Conservation (phyloP, 2,797 vertebrate genomes). For the Ptychadena robeensis region DNA sequence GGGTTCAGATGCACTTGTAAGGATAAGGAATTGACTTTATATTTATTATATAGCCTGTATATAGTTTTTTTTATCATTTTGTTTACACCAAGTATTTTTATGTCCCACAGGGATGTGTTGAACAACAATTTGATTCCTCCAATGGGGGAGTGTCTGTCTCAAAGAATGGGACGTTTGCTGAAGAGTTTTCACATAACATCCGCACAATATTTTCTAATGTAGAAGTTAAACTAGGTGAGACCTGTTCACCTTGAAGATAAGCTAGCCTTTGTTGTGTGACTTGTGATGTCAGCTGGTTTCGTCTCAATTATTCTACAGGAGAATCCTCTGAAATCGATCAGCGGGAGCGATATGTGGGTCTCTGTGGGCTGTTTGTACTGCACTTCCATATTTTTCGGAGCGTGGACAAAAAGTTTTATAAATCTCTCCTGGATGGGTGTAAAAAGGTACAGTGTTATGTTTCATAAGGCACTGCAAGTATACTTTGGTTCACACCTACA, state of each 20-base stretch:
- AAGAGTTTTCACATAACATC: constrained; percentile 92
- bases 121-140: constrained; percentile 92
- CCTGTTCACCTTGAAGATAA: background rate
- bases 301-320: constrained; percentile 74
- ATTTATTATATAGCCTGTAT: background rate
- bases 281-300: background rate
- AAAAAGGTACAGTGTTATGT: constrained; percentile 84
- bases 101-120: constrained; percentile 86
- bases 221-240: constrained; percentile 93
- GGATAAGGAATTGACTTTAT: too few relatives aligned
- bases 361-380: constrained; percentile 92
- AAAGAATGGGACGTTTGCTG: constrained; percentile 93
- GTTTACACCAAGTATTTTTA: background rate
- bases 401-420: constrained; percentile 95
- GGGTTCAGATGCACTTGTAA: too few relatives aligned
- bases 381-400: constrained; percentile 97
- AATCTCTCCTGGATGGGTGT: constrained; percentile 90
- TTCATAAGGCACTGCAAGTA: background rate
- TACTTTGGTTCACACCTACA: too few relatives aligned
- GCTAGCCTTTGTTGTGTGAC: background rate
- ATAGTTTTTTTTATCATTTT: background rate
- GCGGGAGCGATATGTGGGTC: constrained; percentile 90
- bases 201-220: constrained; percentile 89
- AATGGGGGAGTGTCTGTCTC: constrained; percentile 87
- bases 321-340: constrained; percentile 98